These are phyloP conservation scores for Ursus arctos DNA, from an alignment of 2,113 vertebrate species.

Conservation along the genomic window DNA sequence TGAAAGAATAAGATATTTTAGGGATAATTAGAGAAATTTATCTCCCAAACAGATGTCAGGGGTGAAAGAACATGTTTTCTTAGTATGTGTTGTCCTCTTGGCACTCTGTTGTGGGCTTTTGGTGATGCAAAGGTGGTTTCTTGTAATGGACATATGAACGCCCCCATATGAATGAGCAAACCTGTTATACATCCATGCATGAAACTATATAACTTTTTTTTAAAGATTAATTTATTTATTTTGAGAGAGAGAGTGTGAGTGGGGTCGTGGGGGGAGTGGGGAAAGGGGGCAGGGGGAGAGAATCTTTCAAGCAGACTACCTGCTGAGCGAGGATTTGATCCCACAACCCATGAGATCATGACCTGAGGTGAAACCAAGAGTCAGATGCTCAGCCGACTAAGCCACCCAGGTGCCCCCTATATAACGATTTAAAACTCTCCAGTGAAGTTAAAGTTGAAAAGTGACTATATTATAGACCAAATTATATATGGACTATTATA, in stretches of 20 bases:
- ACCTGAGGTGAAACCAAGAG: not conserved
- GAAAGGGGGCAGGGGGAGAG: not conserved
- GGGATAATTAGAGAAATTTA: constrained; percentile 65
- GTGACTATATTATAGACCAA: not conserved
- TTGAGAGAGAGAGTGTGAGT: not conserved
- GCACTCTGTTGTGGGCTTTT: constrained; percentile 18
- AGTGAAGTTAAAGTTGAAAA: constrained; percentile 37
- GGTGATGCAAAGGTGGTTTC: constrained; percentile 37
- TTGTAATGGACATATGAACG: not conserved
- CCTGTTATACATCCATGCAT: not conserved
- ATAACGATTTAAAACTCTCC: not conserved
- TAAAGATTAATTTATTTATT: not conserved
- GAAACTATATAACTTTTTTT: not conserved
- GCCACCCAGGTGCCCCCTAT: not conserved
- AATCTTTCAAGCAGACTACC: not conserved
- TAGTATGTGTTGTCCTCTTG: not conserved
- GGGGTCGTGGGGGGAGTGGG: no score
- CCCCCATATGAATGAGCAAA: not conserved
- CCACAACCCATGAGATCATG: not conserved
- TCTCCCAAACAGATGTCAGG: constrained; percentile 61
- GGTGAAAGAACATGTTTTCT: constrained; percentile 47
- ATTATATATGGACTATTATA: not conserved
- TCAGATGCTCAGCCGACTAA: not conserved
- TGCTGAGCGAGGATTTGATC: not conserved
- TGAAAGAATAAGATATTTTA: constrained; percentile 66